These are phyloP conservation scores for Cryptocephalus moraei DNA, from an alignment of 2,888 invertebrate species.

Conservation along the genomic window DNA sequence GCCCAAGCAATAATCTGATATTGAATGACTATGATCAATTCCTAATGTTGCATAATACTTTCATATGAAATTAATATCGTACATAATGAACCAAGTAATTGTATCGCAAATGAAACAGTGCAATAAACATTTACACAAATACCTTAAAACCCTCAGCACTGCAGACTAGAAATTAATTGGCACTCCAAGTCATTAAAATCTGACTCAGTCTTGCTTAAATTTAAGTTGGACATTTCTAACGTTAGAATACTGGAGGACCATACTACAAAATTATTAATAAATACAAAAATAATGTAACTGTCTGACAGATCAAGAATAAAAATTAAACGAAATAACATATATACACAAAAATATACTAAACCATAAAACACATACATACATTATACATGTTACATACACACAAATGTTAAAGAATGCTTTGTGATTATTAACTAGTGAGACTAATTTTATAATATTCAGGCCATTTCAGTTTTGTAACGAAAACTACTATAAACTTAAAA, in stretches of 20 bases:
- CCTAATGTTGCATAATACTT: slow-evolving; percentile 6
- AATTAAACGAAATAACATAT: neutral
- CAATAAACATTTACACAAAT: too few species aligned
- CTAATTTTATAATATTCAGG: too few species aligned
- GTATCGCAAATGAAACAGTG: too few species aligned
- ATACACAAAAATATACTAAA: too few species aligned
- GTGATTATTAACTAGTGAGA: too few species aligned
- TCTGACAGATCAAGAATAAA: neutral
- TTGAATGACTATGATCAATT: slow-evolving; percentile 6
- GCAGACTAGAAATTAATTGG: slow-evolving; percentile 34
- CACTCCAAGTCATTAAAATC: slow-evolving; percentile 25
- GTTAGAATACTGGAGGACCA: neutral
- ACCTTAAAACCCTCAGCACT: slow-evolving; percentile 4
- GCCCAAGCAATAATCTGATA: slow-evolving; percentile 1
- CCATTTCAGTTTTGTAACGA: too few species aligned
- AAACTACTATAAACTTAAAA: too few species aligned
- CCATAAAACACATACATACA: too few species aligned
- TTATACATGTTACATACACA: too few species aligned
- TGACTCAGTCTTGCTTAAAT: slow-evolving; percentile 22
- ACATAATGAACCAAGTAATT: too few species aligned
- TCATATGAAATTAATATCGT: neutral
- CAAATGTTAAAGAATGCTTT: too few species aligned
- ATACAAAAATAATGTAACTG: neutral
- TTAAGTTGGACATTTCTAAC: slow-evolving; percentile 1
- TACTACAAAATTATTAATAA: neutral